These are phyloP conservation scores for Chymomyza amoena DNA, from an alignment of 2,888 invertebrate species.

Conservation along the genomic window DNA sequence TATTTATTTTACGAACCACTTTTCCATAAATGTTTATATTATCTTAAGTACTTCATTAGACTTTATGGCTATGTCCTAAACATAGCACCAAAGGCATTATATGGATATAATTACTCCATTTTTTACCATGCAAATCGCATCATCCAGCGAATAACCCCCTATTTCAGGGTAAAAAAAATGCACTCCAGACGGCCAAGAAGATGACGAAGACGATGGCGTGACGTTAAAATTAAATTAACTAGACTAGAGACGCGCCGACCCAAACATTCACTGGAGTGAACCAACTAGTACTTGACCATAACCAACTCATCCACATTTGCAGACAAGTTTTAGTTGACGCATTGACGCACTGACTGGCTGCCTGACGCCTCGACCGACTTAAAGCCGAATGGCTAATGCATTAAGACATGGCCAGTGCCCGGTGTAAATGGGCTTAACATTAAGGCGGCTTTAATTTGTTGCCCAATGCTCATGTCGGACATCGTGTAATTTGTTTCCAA, in stretches of 20 bases:
- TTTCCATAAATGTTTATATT: too few relatives aligned
- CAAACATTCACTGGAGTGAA: background rate
- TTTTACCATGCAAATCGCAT: background rate
- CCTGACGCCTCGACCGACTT: conserved; percentile 37
- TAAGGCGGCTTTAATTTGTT: conserved; percentile 67
- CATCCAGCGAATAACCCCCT: background rate
- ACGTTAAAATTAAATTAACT: conserved; percentile 74
- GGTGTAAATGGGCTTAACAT: conserved; percentile 71
- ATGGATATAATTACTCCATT: background rate
- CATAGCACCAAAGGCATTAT: background rate
- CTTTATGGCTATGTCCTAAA: too few relatives aligned
- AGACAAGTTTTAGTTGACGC: conserved; percentile 43
- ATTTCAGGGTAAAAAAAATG: background rate
- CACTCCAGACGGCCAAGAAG: conserved; percentile 16
- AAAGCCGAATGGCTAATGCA: conserved; percentile 51
- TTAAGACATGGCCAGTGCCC: conserved; percentile 25
- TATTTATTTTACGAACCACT: too few relatives aligned
- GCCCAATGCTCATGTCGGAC: conserved; percentile 10
- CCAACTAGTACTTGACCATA: background rate
- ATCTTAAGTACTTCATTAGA: too few relatives aligned
- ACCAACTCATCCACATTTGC: background rate
- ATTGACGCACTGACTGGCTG: conserved; percentile 9
- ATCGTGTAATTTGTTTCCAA: background rate
- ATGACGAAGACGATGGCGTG: conserved; percentile 51
- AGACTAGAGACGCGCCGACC: conserved; percentile 57